These are phyloP conservation scores for Dusona sp. DNA, from an alignment of 2,888 invertebrate species.

Conservation along the genomic window DNA sequence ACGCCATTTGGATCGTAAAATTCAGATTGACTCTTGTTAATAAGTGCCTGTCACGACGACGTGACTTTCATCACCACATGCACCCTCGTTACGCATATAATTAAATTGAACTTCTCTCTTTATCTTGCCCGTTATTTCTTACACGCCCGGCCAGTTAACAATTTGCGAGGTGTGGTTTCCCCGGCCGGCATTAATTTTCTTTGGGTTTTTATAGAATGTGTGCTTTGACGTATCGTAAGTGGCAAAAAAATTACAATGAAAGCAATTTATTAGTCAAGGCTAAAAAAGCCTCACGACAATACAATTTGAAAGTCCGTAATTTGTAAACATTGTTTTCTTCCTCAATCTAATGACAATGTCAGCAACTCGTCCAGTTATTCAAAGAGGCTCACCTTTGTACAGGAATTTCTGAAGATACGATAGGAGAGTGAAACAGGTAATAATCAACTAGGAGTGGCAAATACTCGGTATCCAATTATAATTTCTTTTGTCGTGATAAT, in stretches of 20 bases:
- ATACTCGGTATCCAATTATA: constrained; percentile 14
- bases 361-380: neutral
- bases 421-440: constrained; percentile 21
- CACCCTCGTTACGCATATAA: constrained; percentile 73
- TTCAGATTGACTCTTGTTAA: constrained; percentile 52
- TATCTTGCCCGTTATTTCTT: neutral
- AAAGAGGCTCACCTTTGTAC: constrained; percentile 39
- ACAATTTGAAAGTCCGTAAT: constrained; percentile 35
- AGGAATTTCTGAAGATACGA: constrained; percentile 25
- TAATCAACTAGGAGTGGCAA: constrained; percentile 27
- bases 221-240: neutral
- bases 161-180: constrained; percentile 49
- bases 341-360: constrained; percentile 3
- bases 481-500: constrained; percentile 19
- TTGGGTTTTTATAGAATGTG: constrained; percentile 8
- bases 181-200: constrained; percentile 40
- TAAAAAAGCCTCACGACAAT: constrained; percentile 54
- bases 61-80: constrained; percentile 70
- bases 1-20: constrained; percentile 58
- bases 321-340: constrained; percentile 34
- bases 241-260: constrained; percentile 55
- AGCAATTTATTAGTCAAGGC: constrained; percentile 49
- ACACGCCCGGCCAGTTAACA: neutral
- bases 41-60: constrained; percentile 65
- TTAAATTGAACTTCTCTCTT: constrained; percentile 65